Percentiles rank a stretch among this genome's conserved stretches.
These are phyloP conservation scores for Phymatocera aterrima DNA, from an alignment of 2,888 invertebrate species.

Conservation along the genomic window DNA sequence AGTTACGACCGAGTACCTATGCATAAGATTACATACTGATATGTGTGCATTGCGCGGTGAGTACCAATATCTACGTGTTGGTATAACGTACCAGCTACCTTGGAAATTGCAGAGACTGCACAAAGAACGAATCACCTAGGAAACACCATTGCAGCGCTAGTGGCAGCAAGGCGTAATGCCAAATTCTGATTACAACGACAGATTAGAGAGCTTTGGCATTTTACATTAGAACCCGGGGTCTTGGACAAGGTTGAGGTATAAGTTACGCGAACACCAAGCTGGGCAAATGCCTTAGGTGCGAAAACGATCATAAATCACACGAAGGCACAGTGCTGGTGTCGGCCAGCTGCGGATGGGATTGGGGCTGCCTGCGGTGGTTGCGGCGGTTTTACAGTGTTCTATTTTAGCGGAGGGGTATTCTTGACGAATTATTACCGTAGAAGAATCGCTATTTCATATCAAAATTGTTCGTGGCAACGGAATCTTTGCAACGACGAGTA, in stretches of 20 bases:
- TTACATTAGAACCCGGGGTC: constrained; percentile 33
- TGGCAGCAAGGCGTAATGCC: constrained; percentile 33
- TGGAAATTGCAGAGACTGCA: background rate
- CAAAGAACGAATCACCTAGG: background rate
- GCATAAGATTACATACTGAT: background rate
- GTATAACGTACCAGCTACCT: background rate
- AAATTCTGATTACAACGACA: constrained; percentile 38
- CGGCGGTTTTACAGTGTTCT: constrained; percentile 36
- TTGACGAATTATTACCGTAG: constrained; percentile 14
- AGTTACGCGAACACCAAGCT: background rate
- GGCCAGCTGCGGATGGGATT: constrained; percentile 13
- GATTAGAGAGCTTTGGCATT: constrained; percentile 38
- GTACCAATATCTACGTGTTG: background rate
- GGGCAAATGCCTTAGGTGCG: constrained; percentile 41
- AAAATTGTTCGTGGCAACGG: constrained; percentile 21
- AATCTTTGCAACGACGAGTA: background rate
- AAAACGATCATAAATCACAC: constrained; percentile 42
- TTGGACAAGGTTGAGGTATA: constrained; percentile 25
- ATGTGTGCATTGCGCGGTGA: background rate
- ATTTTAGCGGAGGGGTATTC: constrained; percentile 4
- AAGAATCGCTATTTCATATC: background rate
- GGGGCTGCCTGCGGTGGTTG: constrained; percentile 31
- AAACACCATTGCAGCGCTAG: background rate
- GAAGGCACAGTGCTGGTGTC: constrained; percentile 29
- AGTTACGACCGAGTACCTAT: constrained; percentile 27